Conservation (phyloP, 2,888 invertebrate species). For the Theristus sp. region DNA sequence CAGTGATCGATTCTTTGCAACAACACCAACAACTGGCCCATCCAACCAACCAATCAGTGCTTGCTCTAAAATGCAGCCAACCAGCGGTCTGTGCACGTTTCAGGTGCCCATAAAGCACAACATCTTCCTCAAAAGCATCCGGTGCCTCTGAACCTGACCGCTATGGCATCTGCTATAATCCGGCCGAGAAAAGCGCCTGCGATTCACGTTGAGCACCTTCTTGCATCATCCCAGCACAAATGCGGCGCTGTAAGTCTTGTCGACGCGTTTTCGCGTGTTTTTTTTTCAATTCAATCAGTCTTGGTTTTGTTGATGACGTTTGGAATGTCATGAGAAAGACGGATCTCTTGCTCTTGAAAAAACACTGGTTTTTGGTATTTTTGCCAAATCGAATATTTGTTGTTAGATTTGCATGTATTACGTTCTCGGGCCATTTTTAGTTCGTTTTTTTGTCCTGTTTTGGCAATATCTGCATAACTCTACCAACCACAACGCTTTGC, state of each 20-base stretch:
- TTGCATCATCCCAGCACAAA: slow-evolving; percentile 18
- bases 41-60: no score
- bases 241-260: slow-evolving; percentile 8
- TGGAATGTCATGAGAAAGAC: neutral
- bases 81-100: no score
- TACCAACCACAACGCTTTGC: neutral
- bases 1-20: no score
- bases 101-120: slow-evolving; percentile 60
- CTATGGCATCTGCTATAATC: slow-evolving; percentile 87
- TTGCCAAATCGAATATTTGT: neutral
- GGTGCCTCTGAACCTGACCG: slow-evolving; percentile 68
- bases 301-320: neutral
- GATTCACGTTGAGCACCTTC: slow-evolving; percentile 33
- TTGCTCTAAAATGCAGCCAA: no score
- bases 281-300: no score
- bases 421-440: no score
- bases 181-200: slow-evolving; percentile 51
- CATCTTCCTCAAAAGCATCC: slow-evolving; percentile 65
- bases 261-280: no score
- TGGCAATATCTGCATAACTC: no score
- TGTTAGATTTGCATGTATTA: no score
- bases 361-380: neutral
- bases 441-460: no score
- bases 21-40: no score
- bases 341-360: no score